phyloP scores from a whole-genome alignment of 1,140 invertebrate species.

The Sogatella furcifera region DNA sequence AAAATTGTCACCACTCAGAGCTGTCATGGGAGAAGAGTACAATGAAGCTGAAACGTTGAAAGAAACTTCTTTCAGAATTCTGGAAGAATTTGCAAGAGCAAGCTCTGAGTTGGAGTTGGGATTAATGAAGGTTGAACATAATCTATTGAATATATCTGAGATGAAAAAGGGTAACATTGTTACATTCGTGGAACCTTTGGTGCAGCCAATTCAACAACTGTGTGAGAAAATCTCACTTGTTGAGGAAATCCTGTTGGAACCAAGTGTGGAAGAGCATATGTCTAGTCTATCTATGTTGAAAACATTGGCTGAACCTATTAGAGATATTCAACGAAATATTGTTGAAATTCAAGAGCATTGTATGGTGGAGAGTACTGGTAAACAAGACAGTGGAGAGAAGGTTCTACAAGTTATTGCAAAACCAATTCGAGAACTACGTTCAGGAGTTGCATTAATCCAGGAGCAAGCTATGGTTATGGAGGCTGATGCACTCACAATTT shows the following conservation, averaged over 20 bases:
- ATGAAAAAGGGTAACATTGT: constrained; percentile 2
- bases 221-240: constrained; percentile 19
- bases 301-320: constrained; percentile 34
- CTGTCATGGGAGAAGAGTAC: constrained; percentile 5
- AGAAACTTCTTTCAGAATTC: constrained; percentile 9
- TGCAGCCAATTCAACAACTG: constrained; percentile 33
- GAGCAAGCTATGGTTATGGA: constrained; percentile 23
- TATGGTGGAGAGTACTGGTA: constrained; percentile 29
- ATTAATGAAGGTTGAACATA: constrained; percentile 20
- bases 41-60: not conserved
- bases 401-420: constrained; percentile 28
- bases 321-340: constrained; percentile 35
- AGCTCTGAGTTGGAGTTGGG: constrained; percentile 20
- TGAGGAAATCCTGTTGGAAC: constrained; percentile 8
- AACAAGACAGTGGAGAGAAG: constrained; percentile 31
- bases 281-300: constrained; percentile 21
- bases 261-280: not conserved
- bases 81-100: constrained; percentile 17
- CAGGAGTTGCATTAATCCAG: constrained; percentile 26
- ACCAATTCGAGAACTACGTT: constrained; percentile 29
- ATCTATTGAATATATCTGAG: constrained; percentile 9
- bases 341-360: constrained; percentile 33
- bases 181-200: constrained; percentile 26
- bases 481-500: constrained; percentile 12
- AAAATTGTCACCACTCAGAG: not conserved